Evolutionary conservation across 2,797 vertebrate genomes (phyloP).

Genomic region (Rhincodon typus): DNA sequence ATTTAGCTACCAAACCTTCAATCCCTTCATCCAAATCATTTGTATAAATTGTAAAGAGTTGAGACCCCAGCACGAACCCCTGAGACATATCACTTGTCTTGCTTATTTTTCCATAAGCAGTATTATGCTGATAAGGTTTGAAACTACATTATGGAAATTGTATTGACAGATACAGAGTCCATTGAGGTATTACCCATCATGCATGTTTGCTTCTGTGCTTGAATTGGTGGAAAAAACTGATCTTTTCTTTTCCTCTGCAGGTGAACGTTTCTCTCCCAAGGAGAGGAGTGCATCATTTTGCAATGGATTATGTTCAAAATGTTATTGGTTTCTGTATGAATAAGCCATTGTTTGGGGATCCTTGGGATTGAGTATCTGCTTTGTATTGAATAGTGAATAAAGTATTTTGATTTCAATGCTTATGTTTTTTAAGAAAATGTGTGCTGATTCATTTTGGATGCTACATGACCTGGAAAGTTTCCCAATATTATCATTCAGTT

Average conservation of each 20-base stretch:
- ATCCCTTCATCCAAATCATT: too few species aligned
- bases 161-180: not conserved
- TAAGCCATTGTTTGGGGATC: not conserved
- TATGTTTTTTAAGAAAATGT: not conserved
- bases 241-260: not conserved
- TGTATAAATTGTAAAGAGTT: too few species aligned
- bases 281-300: constrained; percentile 23
- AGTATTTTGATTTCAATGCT: not conserved
- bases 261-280: constrained; percentile 31
- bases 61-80: too few species aligned
- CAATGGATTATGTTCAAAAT: not conserved
- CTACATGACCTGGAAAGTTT: not conserved
- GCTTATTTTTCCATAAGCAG: not conserved
- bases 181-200: not conserved
- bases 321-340: not conserved
- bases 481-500: not conserved
- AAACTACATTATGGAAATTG: not conserved
- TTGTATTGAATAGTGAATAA: constrained; percentile 33
- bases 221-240: not conserved
- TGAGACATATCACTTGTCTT: not conserved
- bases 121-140: not conserved
- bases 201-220: not conserved
- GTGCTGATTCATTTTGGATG: not conserved
- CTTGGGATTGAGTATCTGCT: not conserved
- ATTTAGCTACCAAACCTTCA: too few species aligned